Evolutionary conservation across 1,140 invertebrate genomes (phyloP), one percentile per base, ranked within the genome.

Genomic region (Tetramorium simillimum): DNA sequence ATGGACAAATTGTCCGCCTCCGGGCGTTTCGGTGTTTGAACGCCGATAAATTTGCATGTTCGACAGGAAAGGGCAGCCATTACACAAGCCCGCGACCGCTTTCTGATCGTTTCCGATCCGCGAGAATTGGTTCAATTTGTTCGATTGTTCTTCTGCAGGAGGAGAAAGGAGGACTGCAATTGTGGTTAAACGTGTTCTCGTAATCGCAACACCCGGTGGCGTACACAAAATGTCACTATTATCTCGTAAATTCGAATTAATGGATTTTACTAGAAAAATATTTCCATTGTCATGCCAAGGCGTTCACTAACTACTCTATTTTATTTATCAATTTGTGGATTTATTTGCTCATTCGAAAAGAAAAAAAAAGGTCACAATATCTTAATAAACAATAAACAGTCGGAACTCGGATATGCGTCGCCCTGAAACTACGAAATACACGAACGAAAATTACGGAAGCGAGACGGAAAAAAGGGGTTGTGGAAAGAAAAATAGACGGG

Each of bases 71-170:
- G 67, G 18, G 24, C 51, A 60, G 37, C 56, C 69, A 84, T 84
- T 84, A 84, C 37, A 75, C 80, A 75, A 75, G 40, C 70, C 14
- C 40, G 67, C 46, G 65, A 43, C 40, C 53, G 56, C 28, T 84
- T 84, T 84, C 80, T 84, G 56, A 84, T 53, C 53, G 40, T 84
- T 84, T 84, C 40, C 53, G 53, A 60, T 58, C 51, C 69, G 69
- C 28, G 69, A 46, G 40, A 84, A 84, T 84, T 73, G 67, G 4
- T 60, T 65, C 81, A 90, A 88, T 91, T 91, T 82, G 84, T 84
- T 85, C 49, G 65, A 85, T 87, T 85, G 89, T 89, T 89, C 87
- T 87, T 88, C 60, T 60, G 53, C 40, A 21, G 4, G 4, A 6
- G 9, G 4, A 62, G 40, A 49, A 82, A 18, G 43, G 9, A 56